These are phyloP conservation scores for Anoplophora glabripennis DNA, from an alignment of 1,140 invertebrate species.

Conservation along the genomic window DNA sequence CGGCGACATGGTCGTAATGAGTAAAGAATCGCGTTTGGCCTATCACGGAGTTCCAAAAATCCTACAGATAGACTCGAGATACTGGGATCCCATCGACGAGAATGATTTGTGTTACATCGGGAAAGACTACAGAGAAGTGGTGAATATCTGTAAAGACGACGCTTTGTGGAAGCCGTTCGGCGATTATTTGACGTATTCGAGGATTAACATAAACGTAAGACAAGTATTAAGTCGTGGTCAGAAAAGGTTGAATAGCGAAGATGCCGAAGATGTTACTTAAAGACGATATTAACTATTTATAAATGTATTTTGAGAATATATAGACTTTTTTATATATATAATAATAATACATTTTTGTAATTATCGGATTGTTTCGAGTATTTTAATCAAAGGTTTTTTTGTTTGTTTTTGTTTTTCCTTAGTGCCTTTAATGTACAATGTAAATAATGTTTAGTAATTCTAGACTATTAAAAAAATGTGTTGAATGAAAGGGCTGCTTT, in stretches of 20 bases:
- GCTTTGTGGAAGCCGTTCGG: slow-evolving; percentile 56
- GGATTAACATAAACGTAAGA: slow-evolving; percentile 76
- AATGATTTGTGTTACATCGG: slow-evolving; percentile 17
- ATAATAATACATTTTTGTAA: too few relatives aligned
- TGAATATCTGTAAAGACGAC: slow-evolving; percentile 41
- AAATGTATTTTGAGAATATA: too few relatives aligned
- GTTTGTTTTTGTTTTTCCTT: too few relatives aligned
- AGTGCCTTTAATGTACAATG: too few relatives aligned
- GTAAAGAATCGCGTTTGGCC: slow-evolving; percentile 66
- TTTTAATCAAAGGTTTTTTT: too few relatives aligned
- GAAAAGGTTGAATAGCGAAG: slow-evolving; percentile 12
- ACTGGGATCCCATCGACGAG: slow-evolving; percentile 52
- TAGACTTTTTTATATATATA: too few relatives aligned
- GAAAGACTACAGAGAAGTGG: slow-evolving; percentile 33
- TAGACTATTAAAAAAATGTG: too few relatives aligned
- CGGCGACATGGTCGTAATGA: slow-evolving; percentile 84
- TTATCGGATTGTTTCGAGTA: too few relatives aligned
- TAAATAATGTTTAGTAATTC: too few relatives aligned
- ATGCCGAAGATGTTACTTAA: slow-evolving; percentile 1
- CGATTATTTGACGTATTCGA: slow-evolving; percentile 57
- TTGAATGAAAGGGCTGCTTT: too few relatives aligned
- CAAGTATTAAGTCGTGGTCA: slow-evolving; percentile 60
- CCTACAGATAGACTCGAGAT: slow-evolving; percentile 49
- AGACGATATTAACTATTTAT: not conserved
- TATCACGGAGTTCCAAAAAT: slow-evolving; percentile 86